A percentile compares a stretch with the other conserved stretches of the same genome.
Evolutionary conservation across 2,113 vertebrate species (phyloP).

Genomic region (Muscicapa adusta): DNA sequence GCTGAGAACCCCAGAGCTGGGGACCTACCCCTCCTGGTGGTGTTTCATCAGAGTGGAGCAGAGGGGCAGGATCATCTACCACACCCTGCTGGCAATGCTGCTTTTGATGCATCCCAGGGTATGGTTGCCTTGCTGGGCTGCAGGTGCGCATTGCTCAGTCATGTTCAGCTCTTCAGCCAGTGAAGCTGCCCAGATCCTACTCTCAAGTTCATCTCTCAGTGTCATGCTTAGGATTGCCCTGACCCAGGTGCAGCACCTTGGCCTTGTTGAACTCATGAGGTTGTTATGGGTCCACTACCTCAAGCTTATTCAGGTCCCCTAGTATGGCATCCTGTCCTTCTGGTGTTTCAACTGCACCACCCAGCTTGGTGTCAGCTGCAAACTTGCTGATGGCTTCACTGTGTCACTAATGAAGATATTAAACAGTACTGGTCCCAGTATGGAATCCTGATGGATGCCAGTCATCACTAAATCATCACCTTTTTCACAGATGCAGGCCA

Average conservation of each 20-base stretch:
- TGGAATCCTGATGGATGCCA: background rate
- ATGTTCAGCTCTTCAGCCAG: background rate
- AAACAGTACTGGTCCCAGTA: background rate
- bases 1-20: background rate
- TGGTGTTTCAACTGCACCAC: background rate
- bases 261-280: background rate
- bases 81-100: background rate
- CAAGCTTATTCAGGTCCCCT: background rate
- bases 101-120: background rate
- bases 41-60: background rate
- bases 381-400: background rate
- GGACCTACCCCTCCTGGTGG: background rate
- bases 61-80: background rate
- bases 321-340: background rate
- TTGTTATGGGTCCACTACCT: background rate
- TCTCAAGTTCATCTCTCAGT: background rate
- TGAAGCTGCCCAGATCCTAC: background rate
- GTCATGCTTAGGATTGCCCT: background rate
- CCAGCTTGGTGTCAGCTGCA: background rate
- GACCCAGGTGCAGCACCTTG: background rate
- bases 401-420: background rate
- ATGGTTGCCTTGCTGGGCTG: background rate
- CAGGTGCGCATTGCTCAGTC: accelerated
- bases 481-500: background rate
- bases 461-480: background rate